Base-by-base conservation (phyloP, 2,113 vertebrate genomes). In the Myiopsitta monachus region DNA sequence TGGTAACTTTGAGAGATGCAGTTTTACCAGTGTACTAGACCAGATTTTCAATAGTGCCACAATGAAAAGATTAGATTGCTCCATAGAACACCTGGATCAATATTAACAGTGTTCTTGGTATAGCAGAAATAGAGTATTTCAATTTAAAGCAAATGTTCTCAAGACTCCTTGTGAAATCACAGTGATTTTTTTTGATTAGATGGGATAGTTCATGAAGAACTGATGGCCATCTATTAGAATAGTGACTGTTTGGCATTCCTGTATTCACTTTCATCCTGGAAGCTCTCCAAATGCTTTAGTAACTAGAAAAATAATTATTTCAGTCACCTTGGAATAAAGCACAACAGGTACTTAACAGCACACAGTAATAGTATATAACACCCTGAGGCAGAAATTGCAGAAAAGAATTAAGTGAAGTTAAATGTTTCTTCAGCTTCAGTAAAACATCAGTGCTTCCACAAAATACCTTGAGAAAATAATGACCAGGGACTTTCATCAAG, bases 101-200 rank as follows among this genome's bases (percentile, higher is more conserved):
- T 88, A 54, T 23, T 88, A 94, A 66, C 38, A 33, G 7, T 77
- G 49, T 69, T 92, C 72, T 62, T 90, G 47, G 43, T 82, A 22
- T 6, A 80, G 79, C 12, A 74, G 51, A 90, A 92, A 86, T n/a
- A 80, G 59, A 76, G 46, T 64, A 63, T 88, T 96, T 85, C 85
- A 72, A 46, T 95, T 90, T 59, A 90, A 86, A 94, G 57, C 17
- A 76, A 63, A 52, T 76, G 43, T 87, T 93, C 59, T 90, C 76
- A 74, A 62, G 67, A 77, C 44, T 51, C 44, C 92, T 94, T 90
- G 72, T 96, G 86, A 93, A 95, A 79, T 59, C 46, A 68, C 66
- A 72, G 0, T 62, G 33, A 41, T 74, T 64, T 94, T 91, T 84
- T 82, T 44, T 7, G 3, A 39, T 70, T 26, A 73, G 80, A 76